Evolutionary conservation across 2,888 invertebrate genomes (phyloP).

Genomic region (Hypomecis punctinalis): DNA sequence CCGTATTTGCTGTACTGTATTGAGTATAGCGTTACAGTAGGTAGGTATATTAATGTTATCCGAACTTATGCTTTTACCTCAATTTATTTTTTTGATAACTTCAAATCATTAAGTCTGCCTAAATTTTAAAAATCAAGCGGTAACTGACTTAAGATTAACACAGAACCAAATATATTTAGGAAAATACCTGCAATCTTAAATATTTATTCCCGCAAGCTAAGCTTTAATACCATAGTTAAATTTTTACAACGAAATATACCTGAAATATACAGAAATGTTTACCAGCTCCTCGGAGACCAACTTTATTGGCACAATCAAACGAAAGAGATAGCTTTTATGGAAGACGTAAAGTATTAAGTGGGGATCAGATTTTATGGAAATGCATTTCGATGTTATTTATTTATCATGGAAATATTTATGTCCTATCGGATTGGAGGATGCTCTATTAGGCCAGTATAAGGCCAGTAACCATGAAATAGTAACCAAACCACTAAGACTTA

Average conservation of each 20-base stretch:
- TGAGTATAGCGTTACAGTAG: too few species aligned
- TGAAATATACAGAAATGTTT: conserved; percentile 21
- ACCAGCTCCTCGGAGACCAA: conserved; percentile 19
- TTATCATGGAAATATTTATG: conserved; percentile 4
- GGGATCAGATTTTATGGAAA: conserved; percentile 20
- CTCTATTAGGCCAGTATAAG: too few species aligned
- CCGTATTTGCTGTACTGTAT: too few species aligned
- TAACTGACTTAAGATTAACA: too few species aligned
- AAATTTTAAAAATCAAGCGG: too few species aligned
- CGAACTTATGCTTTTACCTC: too few species aligned
- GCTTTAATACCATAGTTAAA: conserved; percentile 24
- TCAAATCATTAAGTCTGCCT: neutral
- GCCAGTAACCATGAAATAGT: too few species aligned
- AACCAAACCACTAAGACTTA: too few species aligned
- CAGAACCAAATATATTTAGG: neutral
- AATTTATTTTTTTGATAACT: too few species aligned
- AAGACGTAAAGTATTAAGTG: conserved; percentile 23
- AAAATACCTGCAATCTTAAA: conserved; percentile 10
- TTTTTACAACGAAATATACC: conserved; percentile 23
- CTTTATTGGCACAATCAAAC: conserved; percentile 26
- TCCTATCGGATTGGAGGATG: neutral
- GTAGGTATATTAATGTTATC: too few species aligned
- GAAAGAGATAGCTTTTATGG: conserved; percentile 23
- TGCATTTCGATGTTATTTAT: conserved; percentile 12
- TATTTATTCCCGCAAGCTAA: conserved; percentile 21